phyloP scores from a whole-genome alignment of 2,113 vertebrate genomes.

The Salvelinus sp. region DNA sequence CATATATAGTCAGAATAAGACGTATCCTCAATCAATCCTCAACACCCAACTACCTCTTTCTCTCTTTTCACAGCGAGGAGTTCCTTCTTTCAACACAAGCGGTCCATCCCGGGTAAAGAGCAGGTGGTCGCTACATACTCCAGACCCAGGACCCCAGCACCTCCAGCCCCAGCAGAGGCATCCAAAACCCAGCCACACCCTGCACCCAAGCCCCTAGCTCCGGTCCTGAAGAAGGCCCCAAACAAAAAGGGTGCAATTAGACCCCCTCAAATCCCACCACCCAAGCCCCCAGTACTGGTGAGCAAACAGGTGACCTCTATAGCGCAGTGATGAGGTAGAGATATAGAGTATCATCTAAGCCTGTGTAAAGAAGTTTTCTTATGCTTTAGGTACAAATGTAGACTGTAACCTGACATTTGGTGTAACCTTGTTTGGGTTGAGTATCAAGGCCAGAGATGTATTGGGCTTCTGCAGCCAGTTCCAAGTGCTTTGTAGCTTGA shows the following conservation, averaged over 20 bases:
- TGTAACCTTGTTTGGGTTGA: too few relatives aligned
- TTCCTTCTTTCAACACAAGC: constrained; percentile 41
- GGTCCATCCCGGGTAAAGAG: constrained; percentile 28
- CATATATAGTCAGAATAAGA: not conserved
- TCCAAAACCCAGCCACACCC: constrained; percentile 17
- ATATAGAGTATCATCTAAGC: not conserved
- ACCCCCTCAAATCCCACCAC: constrained; percentile 72
- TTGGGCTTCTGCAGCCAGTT: not conserved
- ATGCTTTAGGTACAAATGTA: not conserved
- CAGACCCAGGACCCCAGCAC: constrained; percentile 42
- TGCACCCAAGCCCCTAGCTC: not conserved
- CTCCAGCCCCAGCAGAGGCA: constrained; percentile 8
- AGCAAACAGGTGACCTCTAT: constrained; percentile 32
- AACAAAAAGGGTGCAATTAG: constrained; percentile 51
- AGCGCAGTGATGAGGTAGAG: too few relatives aligned
- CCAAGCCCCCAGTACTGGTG: constrained; percentile 67
- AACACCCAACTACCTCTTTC: not conserved
- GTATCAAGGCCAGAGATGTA: not conserved
- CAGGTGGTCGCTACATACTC: constrained; percentile 40
- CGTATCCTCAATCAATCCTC: not conserved
- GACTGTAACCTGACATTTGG: not conserved
- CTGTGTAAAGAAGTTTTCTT: not conserved
- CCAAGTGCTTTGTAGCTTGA: not conserved
- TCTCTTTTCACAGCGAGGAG: constrained; percentile 58
- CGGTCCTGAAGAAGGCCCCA: constrained; percentile 42